Conservation (phyloP, 2,888 invertebrate genomes). For the Drosophila greeni region DNA sequence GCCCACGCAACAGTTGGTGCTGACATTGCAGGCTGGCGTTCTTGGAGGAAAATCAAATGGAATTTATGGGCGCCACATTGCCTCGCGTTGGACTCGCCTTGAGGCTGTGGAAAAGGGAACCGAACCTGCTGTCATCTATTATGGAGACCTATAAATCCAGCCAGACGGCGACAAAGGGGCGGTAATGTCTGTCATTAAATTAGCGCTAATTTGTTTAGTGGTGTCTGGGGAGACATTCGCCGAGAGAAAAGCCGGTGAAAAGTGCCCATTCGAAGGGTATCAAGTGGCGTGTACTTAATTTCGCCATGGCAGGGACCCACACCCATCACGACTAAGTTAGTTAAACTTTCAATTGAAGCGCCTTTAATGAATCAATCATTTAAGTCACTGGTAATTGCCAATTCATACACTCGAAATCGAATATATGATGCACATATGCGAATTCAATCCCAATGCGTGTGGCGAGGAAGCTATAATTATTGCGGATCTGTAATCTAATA, state of each 20-base stretch:
- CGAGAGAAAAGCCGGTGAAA: constrained; percentile 35
- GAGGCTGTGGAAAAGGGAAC: constrained; percentile 11
- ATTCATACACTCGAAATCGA: constrained; percentile 17
- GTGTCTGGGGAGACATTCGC: constrained; percentile 66
- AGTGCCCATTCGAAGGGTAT: constrained; percentile 46
- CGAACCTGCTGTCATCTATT: constrained; percentile 43
- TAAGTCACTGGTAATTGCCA: constrained; percentile 32
- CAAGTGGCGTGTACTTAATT: constrained; percentile 45
- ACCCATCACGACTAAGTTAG: background rate
- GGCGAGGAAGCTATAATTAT: constrained; percentile 54
- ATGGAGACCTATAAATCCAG: constrained; percentile 56
- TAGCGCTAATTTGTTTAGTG: constrained; percentile 73
- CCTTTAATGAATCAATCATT: constrained; percentile 36
- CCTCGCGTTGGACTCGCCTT: constrained; percentile 19
- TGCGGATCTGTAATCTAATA: constrained; percentile 58
- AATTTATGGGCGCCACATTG: constrained; percentile 55
- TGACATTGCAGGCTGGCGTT: constrained; percentile 53
- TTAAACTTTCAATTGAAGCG: constrained; percentile 40
- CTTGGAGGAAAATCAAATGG: constrained; percentile 54
- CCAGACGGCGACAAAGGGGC: constrained; percentile 49
- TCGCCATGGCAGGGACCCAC: background rate
- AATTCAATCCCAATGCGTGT: constrained; percentile 38
- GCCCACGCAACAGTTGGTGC: constrained; percentile 67
- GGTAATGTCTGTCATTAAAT: constrained; percentile 64
- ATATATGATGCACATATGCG: background rate